phyloP scores from a whole-genome alignment of 1,140 invertebrate species.

The Brachionus sp. region DNA sequence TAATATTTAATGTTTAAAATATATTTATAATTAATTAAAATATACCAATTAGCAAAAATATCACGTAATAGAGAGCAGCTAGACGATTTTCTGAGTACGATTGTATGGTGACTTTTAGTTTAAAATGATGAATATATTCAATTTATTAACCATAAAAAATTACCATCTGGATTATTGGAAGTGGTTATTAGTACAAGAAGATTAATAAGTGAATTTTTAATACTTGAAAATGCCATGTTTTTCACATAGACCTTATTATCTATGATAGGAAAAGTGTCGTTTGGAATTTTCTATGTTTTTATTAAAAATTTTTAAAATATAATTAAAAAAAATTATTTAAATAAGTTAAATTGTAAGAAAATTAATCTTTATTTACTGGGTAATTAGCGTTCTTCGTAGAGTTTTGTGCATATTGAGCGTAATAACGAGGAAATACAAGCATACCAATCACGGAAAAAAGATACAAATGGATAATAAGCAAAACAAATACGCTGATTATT shows the following conservation, averaged over 20 bases:
- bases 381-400: too few relatives aligned
- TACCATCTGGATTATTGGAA: slow-evolving; percentile 59
- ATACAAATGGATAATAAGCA: slow-evolving; percentile 54
- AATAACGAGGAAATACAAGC: slow-evolving; percentile 52
- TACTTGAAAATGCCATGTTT: slow-evolving; percentile 46
- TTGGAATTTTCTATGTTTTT: neutral
- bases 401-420: neutral
- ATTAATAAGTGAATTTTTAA: slow-evolving; percentile 50
- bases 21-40: slow-evolving; percentile 48
- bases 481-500: slow-evolving; percentile 54
- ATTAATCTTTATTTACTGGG: too few relatives aligned
- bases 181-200: slow-evolving; percentile 56
- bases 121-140: neutral
- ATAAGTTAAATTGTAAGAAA: too few relatives aligned
- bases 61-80: slow-evolving; percentile 54
- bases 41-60: slow-evolving; percentile 57
- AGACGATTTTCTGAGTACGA: slow-evolving; percentile 55
- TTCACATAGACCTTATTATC: neutral
- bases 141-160: neutral
- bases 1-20: neutral
- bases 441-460: slow-evolving; percentile 57
- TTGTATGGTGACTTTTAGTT: slow-evolving; percentile 53
- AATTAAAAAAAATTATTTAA: too few relatives aligned
- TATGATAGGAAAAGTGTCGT: slow-evolving; percentile 12
- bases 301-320: neutral